phyloP scores from a whole-genome alignment of 2,797 vertebrate genomes.

The Sebastes itinus region DNA sequence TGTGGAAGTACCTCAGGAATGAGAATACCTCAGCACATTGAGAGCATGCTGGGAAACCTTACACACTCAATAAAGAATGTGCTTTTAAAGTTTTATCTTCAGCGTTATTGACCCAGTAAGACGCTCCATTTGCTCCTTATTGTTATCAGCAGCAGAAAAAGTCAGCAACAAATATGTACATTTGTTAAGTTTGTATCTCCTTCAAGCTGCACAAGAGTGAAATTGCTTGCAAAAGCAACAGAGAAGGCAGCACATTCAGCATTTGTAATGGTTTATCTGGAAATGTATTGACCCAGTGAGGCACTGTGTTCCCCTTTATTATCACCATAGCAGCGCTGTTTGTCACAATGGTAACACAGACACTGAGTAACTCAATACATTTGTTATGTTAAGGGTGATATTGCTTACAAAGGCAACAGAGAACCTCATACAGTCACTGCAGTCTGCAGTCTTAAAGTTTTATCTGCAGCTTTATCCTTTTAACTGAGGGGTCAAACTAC shows the following conservation, averaged over 20 bases:
- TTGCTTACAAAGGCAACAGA: not conserved
- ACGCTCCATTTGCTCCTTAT: not conserved
- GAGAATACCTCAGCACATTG: slow-evolving; percentile 38
- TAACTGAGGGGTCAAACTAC: not conserved
- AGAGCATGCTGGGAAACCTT: slow-evolving; percentile 1
- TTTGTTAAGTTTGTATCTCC: not conserved
- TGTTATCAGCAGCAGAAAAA: not conserved
- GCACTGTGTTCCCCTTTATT: not conserved
- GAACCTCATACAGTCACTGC: not conserved
- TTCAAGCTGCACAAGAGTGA: not conserved
- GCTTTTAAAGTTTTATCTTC: slow-evolving; percentile 20
- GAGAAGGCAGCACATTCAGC: not conserved
- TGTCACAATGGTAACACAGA: not conserved
- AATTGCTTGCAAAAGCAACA: not conserved
- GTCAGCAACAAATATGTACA: not conserved
- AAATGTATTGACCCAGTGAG: not conserved
- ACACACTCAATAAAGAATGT: slow-evolving; percentile 33
- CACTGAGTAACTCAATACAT: not conserved
- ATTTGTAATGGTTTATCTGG: not conserved
- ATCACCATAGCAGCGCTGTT: not conserved
- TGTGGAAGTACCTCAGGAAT: slow-evolving; percentile 63
- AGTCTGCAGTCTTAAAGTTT: not conserved
- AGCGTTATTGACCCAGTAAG: not conserved
- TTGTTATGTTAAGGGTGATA: not conserved
- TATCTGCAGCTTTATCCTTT: not conserved